These are phyloP conservation scores for Antheraea pernyi DNA, from an alignment of 1,140 invertebrate genomes.

Conservation along the genomic window DNA sequence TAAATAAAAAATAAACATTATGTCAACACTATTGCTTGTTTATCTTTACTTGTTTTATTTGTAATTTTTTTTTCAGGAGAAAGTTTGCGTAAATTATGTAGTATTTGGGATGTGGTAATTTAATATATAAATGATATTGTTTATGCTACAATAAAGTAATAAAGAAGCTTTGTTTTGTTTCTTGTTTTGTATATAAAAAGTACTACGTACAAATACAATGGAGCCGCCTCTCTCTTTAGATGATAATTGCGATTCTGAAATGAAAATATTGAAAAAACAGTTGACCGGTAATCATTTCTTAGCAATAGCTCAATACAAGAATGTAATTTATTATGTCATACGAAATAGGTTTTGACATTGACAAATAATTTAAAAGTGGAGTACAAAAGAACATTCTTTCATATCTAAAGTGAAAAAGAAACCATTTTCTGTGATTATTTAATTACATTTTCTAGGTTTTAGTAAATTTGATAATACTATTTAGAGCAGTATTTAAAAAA, in stretches of 20 bases:
- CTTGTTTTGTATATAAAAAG: neutral
- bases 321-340: too few relatives aligned
- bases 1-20: too few relatives aligned
- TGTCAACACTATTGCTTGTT: neutral
- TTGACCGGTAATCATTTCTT: conserved; percentile 37
- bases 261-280: conserved; percentile 50
- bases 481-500: too few relatives aligned
- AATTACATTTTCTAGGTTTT: too few relatives aligned
- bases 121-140: neutral
- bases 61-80: neutral
- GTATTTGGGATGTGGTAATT: neutral
- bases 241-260: conserved; percentile 55
- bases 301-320: too few relatives aligned
- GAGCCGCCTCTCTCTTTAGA: conserved; percentile 47
- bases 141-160: neutral
- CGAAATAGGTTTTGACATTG: too few relatives aligned
- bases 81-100: neutral
- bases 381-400: too few relatives aligned
- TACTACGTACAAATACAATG: conserved; percentile 24
- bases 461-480: too few relatives aligned
- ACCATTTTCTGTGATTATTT: too few relatives aligned
- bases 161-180: neutral
- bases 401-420: too few relatives aligned
- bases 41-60: neutral
- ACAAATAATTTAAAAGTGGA: too few relatives aligned